phyloP scores from a whole-genome alignment of 2,797 vertebrate genomes.

The Eulemur albifrons region DNA sequence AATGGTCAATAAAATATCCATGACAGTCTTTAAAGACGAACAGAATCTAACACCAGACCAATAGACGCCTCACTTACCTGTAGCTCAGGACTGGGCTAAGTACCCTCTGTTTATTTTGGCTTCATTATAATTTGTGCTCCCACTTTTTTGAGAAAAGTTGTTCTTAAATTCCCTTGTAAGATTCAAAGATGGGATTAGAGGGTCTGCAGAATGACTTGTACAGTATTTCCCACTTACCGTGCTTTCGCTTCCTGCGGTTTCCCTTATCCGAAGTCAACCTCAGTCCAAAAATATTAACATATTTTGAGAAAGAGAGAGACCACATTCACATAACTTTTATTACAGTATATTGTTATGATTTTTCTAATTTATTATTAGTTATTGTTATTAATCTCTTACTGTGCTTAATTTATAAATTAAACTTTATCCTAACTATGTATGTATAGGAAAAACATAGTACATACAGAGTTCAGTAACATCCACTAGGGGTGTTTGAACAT shows the following conservation, averaged over 20 bases:
- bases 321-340: neutral
- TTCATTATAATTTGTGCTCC: neutral
- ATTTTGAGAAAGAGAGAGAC: neutral
- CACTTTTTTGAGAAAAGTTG: neutral
- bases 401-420: neutral
- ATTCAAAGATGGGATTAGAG: neutral
- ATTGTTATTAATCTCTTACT: neutral
- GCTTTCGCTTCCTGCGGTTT: neutral
- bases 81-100: neutral
- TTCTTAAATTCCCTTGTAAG: neutral
- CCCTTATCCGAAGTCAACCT: neutral
- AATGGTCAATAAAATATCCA: neutral
- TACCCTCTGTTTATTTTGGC: neutral
- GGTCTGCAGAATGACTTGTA: neutral
- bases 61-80: neutral
- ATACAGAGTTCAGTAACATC: too few relatives aligned
- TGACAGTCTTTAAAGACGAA: neutral
- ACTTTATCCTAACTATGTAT: neutral
- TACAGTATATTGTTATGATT: neutral
- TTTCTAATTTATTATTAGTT: neutral
- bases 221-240: neutral
- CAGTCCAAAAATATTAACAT: neutral
- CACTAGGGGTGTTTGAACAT: neutral
- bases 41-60: neutral
- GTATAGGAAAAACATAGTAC: neutral